phyloP scores from a whole-genome alignment of 2,888 invertebrate species.

The Drosophila algonquin region DNA sequence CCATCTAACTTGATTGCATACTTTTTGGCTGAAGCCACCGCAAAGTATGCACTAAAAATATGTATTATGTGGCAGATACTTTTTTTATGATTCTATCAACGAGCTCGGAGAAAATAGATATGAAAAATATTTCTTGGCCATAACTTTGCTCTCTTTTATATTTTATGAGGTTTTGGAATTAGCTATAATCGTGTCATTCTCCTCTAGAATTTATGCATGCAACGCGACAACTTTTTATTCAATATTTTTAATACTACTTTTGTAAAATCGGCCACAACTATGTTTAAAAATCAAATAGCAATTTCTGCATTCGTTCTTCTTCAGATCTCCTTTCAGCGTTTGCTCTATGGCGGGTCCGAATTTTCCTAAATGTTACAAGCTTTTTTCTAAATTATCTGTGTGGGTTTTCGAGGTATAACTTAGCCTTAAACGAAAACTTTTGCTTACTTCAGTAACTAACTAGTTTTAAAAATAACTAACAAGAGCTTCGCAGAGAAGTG shows the following conservation, averaged over 20 bases:
- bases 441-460: slow-evolving; percentile 6
- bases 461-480: background rate
- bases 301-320: too few relatives aligned
- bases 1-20: slow-evolving; percentile 66
- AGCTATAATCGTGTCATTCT: background rate
- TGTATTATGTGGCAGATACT: slow-evolving; percentile 3
- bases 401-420: background rate
- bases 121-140: slow-evolving; percentile 8
- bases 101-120: background rate
- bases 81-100: slow-evolving; percentile 44
- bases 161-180: background rate
- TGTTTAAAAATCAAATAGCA: too few relatives aligned
- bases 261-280: too few relatives aligned
- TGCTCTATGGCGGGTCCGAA: too few relatives aligned
- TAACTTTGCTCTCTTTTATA: slow-evolving; percentile 10
- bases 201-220: background rate
- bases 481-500: background rate
- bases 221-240: background rate
- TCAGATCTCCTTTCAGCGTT: too few relatives aligned
- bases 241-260: too few relatives aligned
- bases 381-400: too few relatives aligned
- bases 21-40: slow-evolving; percentile 37
- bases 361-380: too few relatives aligned
- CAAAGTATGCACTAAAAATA: slow-evolving; percentile 46
- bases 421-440: slow-evolving; percentile 1